These are phyloP conservation scores for Aromia moschata DNA, from an alignment of 2,888 invertebrate species.

Conservation along the genomic window DNA sequence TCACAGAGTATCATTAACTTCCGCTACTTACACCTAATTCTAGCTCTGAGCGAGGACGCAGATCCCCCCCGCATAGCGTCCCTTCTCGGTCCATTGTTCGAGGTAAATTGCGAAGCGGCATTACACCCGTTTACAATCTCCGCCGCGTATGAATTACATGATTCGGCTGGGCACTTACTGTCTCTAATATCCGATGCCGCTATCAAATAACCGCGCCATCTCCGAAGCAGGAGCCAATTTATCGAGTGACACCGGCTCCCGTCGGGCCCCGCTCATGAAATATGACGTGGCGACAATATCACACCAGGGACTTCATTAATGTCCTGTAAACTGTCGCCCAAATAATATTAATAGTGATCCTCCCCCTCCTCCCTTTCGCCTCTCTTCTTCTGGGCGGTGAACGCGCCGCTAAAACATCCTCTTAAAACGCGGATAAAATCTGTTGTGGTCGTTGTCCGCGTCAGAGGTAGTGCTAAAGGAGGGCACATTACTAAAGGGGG, in stretches of 20 bases:
- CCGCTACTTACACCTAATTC: no score
- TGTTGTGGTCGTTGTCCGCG: no score
- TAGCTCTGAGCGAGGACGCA: no score
- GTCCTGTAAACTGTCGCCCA: conserved; percentile 64
- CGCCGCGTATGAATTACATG: conserved; percentile 30
- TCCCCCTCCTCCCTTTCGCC: no score
- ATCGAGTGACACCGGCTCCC: conserved; percentile 58
- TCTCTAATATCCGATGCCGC: conserved; percentile 45
- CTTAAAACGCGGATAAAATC: no score
- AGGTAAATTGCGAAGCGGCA: neutral
- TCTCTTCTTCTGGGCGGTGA: no score
- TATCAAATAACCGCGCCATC: conserved; percentile 49
- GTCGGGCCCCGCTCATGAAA: conserved; percentile 54
- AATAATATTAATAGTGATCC: conserved; percentile 64
- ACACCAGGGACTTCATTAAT: conserved; percentile 65
- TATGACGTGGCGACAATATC: conserved; percentile 64
- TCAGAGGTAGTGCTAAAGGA: no score
- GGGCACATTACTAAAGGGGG: no score
- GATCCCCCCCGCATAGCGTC: no score
- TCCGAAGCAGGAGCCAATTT: conserved; percentile 55
- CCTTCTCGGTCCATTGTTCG: conserved; percentile 8
- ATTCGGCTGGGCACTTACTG: conserved; percentile 37
- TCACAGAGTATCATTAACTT: no score
- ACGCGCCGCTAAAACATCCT: no score
- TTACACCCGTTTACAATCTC: conserved; percentile 12